Evolutionary conservation across 2,797 vertebrate genomes (phyloP).

Genomic region (Acanthopagrus latus): DNA sequence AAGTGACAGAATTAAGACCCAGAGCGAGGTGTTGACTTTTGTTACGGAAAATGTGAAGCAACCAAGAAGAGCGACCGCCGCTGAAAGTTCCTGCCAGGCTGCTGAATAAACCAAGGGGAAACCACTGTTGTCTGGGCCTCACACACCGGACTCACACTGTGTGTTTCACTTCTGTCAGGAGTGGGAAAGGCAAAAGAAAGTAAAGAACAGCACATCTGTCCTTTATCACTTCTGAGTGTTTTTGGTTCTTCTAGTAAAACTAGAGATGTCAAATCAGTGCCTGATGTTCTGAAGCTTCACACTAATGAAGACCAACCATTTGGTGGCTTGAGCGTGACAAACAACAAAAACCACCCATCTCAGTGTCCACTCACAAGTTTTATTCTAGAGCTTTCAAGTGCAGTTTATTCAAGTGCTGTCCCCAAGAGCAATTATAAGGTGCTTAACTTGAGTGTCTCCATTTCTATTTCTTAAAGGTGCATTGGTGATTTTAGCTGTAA

Average conservation of each 20-base stretch:
- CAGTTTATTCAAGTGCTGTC: too few relatives aligned
- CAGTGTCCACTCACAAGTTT: not conserved
- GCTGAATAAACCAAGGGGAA: conserved; percentile 22
- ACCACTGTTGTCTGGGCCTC: conserved; percentile 26
- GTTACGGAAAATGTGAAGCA: not conserved
- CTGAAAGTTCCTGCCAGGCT: not conserved
- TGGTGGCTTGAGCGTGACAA: not conserved
- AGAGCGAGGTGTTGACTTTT: not conserved
- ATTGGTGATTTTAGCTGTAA: too few relatives aligned
- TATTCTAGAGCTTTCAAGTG: not conserved
- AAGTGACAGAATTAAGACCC: not conserved
- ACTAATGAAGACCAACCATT: not conserved
- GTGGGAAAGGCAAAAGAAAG: not conserved
- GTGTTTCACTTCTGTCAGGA: not conserved
- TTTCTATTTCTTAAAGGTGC: too few relatives aligned
- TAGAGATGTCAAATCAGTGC: not conserved
- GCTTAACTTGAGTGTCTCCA: too few relatives aligned
- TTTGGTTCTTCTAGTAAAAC: not conserved
- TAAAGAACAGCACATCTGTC: not conserved
- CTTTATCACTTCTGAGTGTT: not conserved
- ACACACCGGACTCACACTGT: not conserved
- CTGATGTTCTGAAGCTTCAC: not conserved
- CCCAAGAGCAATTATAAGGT: too few relatives aligned
- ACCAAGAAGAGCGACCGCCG: not conserved
- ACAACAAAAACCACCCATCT: not conserved